A percentile compares a stretch with the other conserved stretches of the same genome.
Conservation (phyloP, 2,113 vertebrate species). For the Balaenoptera acutorostrata region DNA sequence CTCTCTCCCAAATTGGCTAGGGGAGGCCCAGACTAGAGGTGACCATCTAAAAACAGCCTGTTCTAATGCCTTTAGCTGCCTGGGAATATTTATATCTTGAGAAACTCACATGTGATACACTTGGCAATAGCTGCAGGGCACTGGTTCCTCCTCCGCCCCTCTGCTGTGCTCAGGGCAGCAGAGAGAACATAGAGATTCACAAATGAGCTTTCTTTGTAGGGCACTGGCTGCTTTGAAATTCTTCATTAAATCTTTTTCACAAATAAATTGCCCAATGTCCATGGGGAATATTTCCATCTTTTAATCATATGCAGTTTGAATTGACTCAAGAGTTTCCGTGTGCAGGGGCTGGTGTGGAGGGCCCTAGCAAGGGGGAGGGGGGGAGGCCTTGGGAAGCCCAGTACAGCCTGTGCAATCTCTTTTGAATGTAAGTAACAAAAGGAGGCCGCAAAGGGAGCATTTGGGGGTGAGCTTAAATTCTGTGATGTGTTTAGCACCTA, state of each 20-base stretch:
- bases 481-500: neutral
- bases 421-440: constrained; percentile 56
- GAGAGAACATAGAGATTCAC: constrained; percentile 64
- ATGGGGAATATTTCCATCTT: constrained; percentile 49
- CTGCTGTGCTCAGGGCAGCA: constrained; percentile 1
- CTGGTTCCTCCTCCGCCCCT: constrained; percentile 18
- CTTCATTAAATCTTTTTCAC: constrained; percentile 76
- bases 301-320: constrained; percentile 54
- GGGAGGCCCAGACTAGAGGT: neutral
- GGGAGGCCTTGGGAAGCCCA: neutral
- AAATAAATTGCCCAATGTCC: constrained; percentile 57
- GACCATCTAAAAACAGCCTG: constrained; percentile 43
- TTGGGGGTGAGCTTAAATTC: neutral
- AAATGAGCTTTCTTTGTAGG: constrained; percentile 71
- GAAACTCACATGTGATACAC: constrained; percentile 52
- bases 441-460: constrained; percentile 29
- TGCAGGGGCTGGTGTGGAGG: neutral
- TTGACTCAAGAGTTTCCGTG: constrained; percentile 35
- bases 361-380: neutral
- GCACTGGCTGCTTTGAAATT: constrained; percentile 68
- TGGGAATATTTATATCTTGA: constrained; percentile 64
- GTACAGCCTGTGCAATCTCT: neutral
- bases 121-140: constrained; percentile 58
- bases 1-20: neutral
- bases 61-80: constrained; percentile 34